Evolutionary conservation across 1,140 invertebrate species (phyloP).

Genomic region (Thaumetopoea pityocampa): DNA sequence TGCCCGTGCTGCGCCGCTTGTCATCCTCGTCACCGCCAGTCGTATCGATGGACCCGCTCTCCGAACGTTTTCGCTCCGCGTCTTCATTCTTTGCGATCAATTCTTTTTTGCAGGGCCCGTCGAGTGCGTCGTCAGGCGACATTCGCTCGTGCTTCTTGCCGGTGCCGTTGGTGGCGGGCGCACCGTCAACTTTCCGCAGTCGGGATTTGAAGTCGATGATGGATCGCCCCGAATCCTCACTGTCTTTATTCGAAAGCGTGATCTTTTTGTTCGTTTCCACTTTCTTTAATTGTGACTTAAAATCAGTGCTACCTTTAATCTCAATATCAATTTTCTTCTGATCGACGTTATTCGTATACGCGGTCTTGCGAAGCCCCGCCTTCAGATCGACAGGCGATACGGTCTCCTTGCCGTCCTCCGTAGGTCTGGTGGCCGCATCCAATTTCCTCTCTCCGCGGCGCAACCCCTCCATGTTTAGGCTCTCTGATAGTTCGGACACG

Average conservation of each 20-base stretch:
- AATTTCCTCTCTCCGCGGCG: slow-evolving; percentile 38
- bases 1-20: slow-evolving; percentile 93
- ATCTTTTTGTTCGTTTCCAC: slow-evolving; percentile 78
- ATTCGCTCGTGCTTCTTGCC: slow-evolving; percentile 66
- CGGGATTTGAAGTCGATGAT: slow-evolving; percentile 92
- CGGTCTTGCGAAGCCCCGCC: slow-evolving; percentile 70
- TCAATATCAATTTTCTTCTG: slow-evolving; percentile 42
- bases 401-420: slow-evolving; percentile 40
- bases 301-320: slow-evolving; percentile 59
- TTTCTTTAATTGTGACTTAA: slow-evolving; percentile 82
- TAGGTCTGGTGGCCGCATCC: slow-evolving; percentile 23
- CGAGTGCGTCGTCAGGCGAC: slow-evolving; percentile 59
- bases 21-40: slow-evolving; percentile 83
- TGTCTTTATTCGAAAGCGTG: slow-evolving; percentile 67
- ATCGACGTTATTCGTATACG: slow-evolving; percentile 37
- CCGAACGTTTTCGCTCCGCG: slow-evolving; percentile 70
- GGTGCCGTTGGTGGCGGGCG: slow-evolving; percentile 56
- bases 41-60: slow-evolving; percentile 75
- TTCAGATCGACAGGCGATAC: slow-evolving; percentile 75
- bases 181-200: slow-evolving; percentile 85
- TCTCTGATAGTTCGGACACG: slow-evolving; percentile 83
- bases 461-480: slow-evolving; percentile 75
- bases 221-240: slow-evolving; percentile 73
- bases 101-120: slow-evolving; percentile 37
- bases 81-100: slow-evolving; percentile 47